A percentile compares a stretch with the other conserved stretches of the same genome.
Conservation (phyloP, 2,888 invertebrate genomes). For the Tolmerus cingulatus region DNA sequence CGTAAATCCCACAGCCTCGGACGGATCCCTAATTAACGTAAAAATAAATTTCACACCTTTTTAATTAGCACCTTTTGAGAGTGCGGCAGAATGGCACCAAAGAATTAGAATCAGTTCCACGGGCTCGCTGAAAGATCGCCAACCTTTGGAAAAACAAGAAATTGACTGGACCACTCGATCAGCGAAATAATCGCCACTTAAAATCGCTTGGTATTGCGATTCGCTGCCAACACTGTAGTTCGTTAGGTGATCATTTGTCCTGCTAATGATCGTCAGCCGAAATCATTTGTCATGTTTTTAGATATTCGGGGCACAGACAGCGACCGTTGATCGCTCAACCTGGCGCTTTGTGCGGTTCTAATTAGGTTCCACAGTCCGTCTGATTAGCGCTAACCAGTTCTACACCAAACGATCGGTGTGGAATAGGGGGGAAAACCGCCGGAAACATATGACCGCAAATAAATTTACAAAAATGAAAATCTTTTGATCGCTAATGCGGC, state of each 20-base stretch:
- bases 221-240: neutral
- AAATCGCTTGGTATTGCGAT: neutral
- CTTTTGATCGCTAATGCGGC: neutral
- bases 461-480: constrained; percentile 1
- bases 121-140: neutral
- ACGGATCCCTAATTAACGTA: neutral
- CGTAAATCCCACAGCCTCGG: neutral
- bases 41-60: constrained; percentile 7
- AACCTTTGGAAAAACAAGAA: neutral
- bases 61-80: neutral
- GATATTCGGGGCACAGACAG: neutral
- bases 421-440: neutral
- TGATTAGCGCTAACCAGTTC: neutral
- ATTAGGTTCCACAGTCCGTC: neutral
- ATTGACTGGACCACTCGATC: neutral
- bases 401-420: neutral
- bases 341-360: neutral
- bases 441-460: neutral
- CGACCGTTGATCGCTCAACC: neutral
- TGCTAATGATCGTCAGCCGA: neutral
- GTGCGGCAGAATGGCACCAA: neutral
- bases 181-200: neutral
- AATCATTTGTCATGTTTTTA: constrained; percentile 14
- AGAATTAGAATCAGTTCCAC: neutral
- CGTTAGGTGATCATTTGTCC: constrained; percentile 14